Evolutionary conservation across 1,140 invertebrate genomes (phyloP).

Genomic region (Chelonus insularis): DNA sequence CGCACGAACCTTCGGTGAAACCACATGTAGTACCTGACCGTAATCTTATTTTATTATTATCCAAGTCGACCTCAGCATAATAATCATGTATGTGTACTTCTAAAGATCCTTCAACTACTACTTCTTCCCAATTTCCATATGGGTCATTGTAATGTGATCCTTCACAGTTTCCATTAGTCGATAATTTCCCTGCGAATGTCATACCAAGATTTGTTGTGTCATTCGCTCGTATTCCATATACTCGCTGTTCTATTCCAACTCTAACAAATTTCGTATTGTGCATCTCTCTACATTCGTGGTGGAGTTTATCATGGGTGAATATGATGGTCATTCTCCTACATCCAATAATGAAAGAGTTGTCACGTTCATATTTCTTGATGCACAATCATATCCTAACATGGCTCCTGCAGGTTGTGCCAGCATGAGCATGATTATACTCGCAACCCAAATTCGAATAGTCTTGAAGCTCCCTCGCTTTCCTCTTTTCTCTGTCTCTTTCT

Average conservation of each 20-base stretch:
- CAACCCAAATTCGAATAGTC: no score
- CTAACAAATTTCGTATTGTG: neutral
- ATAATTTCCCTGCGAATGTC: no score
- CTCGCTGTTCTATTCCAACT: neutral
- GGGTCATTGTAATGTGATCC: no score
- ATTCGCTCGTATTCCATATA: slow-evolving; percentile 6
- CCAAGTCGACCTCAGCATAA: neutral
- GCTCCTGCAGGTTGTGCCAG: no score
- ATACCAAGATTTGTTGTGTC: no score
- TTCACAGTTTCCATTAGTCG: no score
- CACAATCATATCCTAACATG: slow-evolving; percentile 27
- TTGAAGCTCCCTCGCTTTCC: no score
- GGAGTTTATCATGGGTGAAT: neutral
- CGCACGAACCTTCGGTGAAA: slow-evolving; percentile 11
- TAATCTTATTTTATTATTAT: slow-evolving; percentile 13
- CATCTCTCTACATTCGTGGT: neutral
- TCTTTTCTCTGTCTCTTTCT: no score
- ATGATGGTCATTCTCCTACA: slow-evolving; percentile 25
- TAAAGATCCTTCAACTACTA: slow-evolving; percentile 18
- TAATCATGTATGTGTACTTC: slow-evolving; percentile 9
- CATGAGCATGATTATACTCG: no score
- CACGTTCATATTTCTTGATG: neutral
- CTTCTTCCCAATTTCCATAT: no score
- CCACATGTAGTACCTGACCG: slow-evolving; percentile 16
- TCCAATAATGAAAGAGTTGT: slow-evolving; percentile 20